phyloP scores from a whole-genome alignment of 2,888 invertebrate species.

The Caenorhabditis sp. region DNA sequence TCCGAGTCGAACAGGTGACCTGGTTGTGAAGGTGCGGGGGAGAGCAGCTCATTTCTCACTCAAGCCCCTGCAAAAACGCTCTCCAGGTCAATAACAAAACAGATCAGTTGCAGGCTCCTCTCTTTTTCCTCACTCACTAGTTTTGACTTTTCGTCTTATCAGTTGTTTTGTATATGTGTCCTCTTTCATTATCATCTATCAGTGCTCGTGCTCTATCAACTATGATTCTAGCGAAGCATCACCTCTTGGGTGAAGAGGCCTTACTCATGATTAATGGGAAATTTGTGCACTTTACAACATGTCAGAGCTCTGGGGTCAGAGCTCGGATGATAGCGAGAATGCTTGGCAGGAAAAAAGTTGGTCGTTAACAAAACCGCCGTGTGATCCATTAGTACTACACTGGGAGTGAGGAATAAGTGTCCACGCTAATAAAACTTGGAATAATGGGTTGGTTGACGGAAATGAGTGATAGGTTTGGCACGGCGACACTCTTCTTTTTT shows the following conservation, averaged over 20 bases:
- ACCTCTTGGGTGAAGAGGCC: slow-evolving; percentile 1
- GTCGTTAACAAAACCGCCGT: slow-evolving; percentile 50
- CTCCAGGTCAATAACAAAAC: slow-evolving; percentile 54
- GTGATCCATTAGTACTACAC: slow-evolving; percentile 47
- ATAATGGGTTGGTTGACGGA: slow-evolving; percentile 23
- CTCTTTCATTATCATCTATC: slow-evolving; percentile 50
- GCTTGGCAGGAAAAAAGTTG: slow-evolving; percentile 11
- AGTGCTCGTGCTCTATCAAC: slow-evolving; percentile 32
- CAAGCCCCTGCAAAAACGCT: slow-evolving; percentile 25
- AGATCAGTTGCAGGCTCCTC: slow-evolving; percentile 12
- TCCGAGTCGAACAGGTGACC: slow-evolving; percentile 59
- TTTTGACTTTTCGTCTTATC: slow-evolving; percentile 59
- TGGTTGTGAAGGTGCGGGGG: slow-evolving; percentile 45
- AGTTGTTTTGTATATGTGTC: slow-evolving; percentile 34
- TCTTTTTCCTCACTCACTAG: neutral
- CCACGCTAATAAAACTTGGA: slow-evolving; percentile 26
- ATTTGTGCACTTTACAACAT: slow-evolving; percentile 61
- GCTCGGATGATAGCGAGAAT: slow-evolving; percentile 30
- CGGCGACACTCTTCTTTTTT: no score
- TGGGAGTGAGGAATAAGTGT: slow-evolving; percentile 26
- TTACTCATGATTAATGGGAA: slow-evolving; percentile 54
- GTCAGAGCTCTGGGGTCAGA: slow-evolving; percentile 38
- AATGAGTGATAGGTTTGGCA: neutral
- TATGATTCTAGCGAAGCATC: slow-evolving; percentile 8
- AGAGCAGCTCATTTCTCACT: slow-evolving; percentile 51